Conservation (phyloP, 2,113 vertebrate genomes). For the Calidris pugnax region DNA sequence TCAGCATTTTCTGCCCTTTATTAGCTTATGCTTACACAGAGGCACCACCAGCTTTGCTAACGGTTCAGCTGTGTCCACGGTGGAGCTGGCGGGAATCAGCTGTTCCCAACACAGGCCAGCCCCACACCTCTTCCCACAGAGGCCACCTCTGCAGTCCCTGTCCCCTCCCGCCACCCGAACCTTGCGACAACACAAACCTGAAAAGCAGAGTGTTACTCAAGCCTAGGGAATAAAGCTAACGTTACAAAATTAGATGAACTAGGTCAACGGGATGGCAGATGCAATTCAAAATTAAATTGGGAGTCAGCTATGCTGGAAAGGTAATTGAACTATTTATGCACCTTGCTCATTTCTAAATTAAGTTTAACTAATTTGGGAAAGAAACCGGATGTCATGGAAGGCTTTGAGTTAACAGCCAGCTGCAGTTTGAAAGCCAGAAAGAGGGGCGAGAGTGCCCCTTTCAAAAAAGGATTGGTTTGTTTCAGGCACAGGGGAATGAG, state of each 20-base stretch:
- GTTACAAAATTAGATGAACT: not conserved
- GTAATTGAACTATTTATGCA: not conserved
- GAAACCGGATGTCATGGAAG: not conserved
- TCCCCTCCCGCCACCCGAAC: not conserved
- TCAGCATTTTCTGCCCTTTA: not conserved
- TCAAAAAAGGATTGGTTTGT: too few species aligned
- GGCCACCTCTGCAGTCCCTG: too few species aligned
- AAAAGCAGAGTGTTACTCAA: not conserved
- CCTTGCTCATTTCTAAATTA: not conserved
- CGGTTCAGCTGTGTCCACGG: not conserved
- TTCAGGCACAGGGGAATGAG: too few species aligned
- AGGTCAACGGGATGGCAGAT: not conserved
- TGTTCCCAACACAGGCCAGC: not conserved
- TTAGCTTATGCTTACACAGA: not conserved
- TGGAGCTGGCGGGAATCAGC: not conserved
- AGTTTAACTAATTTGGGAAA: not conserved
- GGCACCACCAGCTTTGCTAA: not conserved
- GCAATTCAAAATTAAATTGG: not conserved
- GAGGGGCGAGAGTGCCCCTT: not conserved
- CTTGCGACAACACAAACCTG: accelerated
- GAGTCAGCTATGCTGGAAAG: not conserved
- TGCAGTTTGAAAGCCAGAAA: not conserved
- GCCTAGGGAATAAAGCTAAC: not conserved
- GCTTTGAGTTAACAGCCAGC: not conserved
- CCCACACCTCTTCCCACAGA: not conserved